Evolutionary conservation across 2,888 invertebrate genomes (phyloP).

Genomic region (Yponomeuta evonymella): DNA sequence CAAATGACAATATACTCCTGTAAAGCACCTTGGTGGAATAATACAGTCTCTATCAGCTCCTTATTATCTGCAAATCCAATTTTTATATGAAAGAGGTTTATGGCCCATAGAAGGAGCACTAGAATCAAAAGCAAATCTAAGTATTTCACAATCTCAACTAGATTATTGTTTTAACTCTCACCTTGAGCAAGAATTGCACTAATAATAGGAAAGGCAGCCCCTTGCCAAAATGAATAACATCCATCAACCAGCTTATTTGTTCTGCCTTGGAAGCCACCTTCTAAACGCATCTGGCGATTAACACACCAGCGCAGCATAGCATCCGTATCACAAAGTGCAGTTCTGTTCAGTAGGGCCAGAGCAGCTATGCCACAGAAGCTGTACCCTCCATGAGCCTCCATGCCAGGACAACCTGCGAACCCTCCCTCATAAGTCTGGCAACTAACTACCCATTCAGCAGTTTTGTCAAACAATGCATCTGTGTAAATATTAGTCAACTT

Average conservation of each 20-base stretch:
- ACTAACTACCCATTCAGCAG: conserved; percentile 94
- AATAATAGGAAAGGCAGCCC: conserved; percentile 91
- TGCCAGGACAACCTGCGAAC: conserved; percentile 90
- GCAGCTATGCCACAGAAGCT: conserved; percentile 97
- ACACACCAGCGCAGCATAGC: conserved; percentile 90
- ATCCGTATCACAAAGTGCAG: conserved; percentile 84
- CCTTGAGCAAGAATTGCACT: conserved; percentile 82
- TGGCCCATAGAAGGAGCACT: not conserved
- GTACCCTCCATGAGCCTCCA: conserved; percentile 99
- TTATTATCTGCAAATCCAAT: conserved; percentile 50
- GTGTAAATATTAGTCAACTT: conserved; percentile 88
- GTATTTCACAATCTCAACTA: not conserved
- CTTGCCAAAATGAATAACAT: conserved; percentile 99
- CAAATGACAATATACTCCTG: conserved; percentile 97
- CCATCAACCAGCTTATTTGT: conserved; percentile 99
- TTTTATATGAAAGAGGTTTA: not conserved
- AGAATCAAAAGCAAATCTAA: not conserved
- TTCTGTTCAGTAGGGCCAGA: conserved; percentile 86
- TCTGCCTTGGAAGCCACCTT: conserved; percentile 98
- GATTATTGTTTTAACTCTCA: conserved; percentile 24
- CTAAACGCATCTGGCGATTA: conserved; percentile 93
- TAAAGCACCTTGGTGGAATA: conserved; percentile 90
- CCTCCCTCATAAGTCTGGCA: conserved; percentile 99
- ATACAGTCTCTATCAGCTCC: conserved; percentile 72
- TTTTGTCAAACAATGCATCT: conserved; percentile 86